Conservation (phyloP, 2,888 invertebrate genomes). For the Plebejus anna region DNA sequence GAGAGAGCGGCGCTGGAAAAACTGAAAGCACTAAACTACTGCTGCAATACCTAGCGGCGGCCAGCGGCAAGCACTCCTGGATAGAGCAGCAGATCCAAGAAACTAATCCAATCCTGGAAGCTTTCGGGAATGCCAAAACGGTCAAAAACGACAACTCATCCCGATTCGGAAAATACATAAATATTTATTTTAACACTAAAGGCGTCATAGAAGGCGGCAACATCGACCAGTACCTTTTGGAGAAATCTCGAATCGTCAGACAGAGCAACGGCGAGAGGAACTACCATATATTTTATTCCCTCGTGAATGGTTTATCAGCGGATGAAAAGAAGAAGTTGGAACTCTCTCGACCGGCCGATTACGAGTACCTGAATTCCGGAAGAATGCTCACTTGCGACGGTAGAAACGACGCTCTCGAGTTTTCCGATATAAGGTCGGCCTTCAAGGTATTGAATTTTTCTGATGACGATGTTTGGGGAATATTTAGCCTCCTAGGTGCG, state of each 20-base stretch:
- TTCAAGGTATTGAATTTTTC: slow-evolving; percentile 94
- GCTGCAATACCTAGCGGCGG: slow-evolving; percentile 95
- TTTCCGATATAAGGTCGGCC: slow-evolving; percentile 93
- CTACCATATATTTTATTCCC: slow-evolving; percentile 96
- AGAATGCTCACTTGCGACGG: slow-evolving; percentile 88
- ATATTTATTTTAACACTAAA: slow-evolving; percentile 89
- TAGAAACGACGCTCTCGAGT: slow-evolving; percentile 91
- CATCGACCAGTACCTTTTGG: slow-evolving; percentile 96
- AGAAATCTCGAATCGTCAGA: slow-evolving; percentile 95
- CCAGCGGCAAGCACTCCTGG: slow-evolving; percentile 97
- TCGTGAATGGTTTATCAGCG: slow-evolving; percentile 89
- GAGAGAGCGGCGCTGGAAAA: slow-evolving; percentile 97
- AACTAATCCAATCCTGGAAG: slow-evolving; percentile 97
- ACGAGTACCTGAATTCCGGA: slow-evolving; percentile 90
- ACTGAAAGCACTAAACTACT: slow-evolving; percentile 97
- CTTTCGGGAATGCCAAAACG: slow-evolving; percentile 98
- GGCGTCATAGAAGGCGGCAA: slow-evolving; percentile 95
- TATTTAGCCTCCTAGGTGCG: slow-evolving; percentile 90
- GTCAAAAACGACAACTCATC: slow-evolving; percentile 97
- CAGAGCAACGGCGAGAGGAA: slow-evolving; percentile 94
- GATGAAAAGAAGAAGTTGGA: slow-evolving; percentile 90
- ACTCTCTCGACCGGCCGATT: slow-evolving; percentile 85
- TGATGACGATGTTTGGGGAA: slow-evolving; percentile 90
- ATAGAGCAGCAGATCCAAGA: slow-evolving; percentile 98
- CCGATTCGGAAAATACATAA: slow-evolving; percentile 97